These are phyloP conservation scores for Xenopus laevis DNA, from an alignment of 2,113 vertebrate genomes.

Conservation along the genomic window DNA sequence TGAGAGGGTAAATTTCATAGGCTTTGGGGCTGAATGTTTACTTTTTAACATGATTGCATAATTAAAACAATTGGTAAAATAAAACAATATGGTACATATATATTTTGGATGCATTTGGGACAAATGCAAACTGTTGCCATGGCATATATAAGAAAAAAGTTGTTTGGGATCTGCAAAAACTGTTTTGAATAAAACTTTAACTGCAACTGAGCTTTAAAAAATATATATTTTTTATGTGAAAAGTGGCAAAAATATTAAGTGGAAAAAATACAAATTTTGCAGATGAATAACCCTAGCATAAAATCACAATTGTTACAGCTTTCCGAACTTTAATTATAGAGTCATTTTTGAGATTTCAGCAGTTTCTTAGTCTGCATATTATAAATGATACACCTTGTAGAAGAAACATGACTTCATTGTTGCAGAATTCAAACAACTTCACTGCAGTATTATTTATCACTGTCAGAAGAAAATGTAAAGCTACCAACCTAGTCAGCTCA, in stretches of 20 bases:
- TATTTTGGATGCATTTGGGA: no score
- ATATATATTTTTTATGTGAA: neutral
- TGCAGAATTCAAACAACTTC: constrained; percentile 39
- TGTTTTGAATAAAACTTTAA: no score
- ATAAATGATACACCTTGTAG: constrained; percentile 42
- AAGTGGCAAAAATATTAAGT: constrained; percentile 21
- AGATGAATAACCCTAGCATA: constrained; percentile 39
- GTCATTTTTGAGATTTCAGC: constrained; percentile 38
- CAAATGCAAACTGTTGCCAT: no score
- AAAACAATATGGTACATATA: no score
- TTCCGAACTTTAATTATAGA: constrained; percentile 39
- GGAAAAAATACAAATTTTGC: constrained; percentile 10
- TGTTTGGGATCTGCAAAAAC: no score
- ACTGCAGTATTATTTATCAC: constrained; percentile 37
- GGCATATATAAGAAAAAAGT: no score
- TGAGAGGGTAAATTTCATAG: no score
- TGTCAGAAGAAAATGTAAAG: constrained; percentile 20
- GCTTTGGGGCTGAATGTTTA: no score
- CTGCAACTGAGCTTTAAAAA: neutral
- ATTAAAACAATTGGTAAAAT: no score
- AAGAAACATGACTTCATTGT: constrained; percentile 43
- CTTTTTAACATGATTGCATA: no score
- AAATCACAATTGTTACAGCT: constrained; percentile 39
- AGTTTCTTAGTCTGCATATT: constrained; percentile 40
- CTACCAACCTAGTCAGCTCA: constrained; percentile 13